Evolutionary conservation across 2,797 vertebrate genomes (phyloP).

Genomic region (Sciaenops ocellatus): DNA sequence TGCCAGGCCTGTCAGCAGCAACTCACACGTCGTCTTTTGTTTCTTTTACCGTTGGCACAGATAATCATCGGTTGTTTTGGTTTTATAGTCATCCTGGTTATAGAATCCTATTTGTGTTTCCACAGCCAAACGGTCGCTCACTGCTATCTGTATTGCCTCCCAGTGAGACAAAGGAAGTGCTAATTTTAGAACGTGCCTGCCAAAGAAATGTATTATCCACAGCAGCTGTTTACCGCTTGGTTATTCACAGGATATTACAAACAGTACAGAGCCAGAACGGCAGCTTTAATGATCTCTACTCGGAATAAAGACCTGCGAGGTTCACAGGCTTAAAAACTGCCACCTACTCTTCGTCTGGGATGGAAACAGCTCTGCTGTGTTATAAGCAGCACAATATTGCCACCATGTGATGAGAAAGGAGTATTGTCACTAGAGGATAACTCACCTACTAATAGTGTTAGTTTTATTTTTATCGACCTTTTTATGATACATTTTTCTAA

Average conservation of each 20-base stretch:
- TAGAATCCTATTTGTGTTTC: constrained; percentile 6
- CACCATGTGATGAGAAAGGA: constrained; percentile 3
- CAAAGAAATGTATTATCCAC: neutral
- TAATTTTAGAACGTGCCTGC: constrained; percentile 4
- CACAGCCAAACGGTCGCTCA: neutral
- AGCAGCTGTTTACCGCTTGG: neutral
- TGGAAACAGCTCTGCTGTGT: neutral
- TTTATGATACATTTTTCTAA: neutral
- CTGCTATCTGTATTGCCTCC: neutral
- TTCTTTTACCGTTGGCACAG: neutral
- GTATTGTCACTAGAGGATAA: neutral
- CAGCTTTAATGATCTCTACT: neutral
- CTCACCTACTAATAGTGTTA: neutral
- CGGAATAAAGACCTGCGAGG: constrained; percentile 7
- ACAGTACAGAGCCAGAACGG: neutral
- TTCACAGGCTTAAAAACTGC: constrained; percentile 5
- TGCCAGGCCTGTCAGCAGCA: neutral
- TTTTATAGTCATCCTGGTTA: neutral
- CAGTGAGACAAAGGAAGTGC: neutral
- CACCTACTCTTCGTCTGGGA: constrained; percentile 10
- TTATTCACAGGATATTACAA: constrained; percentile 13
- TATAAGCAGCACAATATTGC: constrained; percentile 4
- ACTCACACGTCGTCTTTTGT: neutral
- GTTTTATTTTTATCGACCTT: neutral
- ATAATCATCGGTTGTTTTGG: neutral